phyloP scores from a whole-genome alignment of 1,140 invertebrate species.

The Vollenhovia emeryi region DNA sequence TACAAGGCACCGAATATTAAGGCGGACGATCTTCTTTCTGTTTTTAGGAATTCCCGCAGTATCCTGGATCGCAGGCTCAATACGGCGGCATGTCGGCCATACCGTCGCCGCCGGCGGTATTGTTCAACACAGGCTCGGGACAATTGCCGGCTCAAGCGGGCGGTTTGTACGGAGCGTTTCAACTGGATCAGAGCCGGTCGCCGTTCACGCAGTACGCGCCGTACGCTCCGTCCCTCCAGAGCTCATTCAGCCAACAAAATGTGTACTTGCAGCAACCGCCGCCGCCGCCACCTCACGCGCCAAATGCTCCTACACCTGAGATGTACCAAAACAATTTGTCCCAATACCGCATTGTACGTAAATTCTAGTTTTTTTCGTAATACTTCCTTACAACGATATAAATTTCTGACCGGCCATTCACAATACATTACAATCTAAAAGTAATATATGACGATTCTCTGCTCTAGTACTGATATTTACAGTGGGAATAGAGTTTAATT shows the following conservation, averaged over 20 bases:
- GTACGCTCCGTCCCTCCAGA: constrained; percentile 86
- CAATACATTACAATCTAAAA: neutral
- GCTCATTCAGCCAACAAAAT: constrained; percentile 89
- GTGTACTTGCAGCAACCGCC: constrained; percentile 89
- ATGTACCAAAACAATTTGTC: constrained; percentile 92
- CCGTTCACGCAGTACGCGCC: constrained; percentile 89
- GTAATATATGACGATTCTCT: neutral
- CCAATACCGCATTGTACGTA: constrained; percentile 90
- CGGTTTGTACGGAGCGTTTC: constrained; percentile 91
- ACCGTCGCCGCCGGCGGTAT: constrained; percentile 92
- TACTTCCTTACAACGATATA: neutral
- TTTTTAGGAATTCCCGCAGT: constrained; percentile 82
- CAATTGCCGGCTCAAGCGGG: constrained; percentile 90
- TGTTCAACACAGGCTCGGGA: constrained; percentile 91
- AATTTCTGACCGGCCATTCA: neutral
- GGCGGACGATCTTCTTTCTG: constrained; percentile 16
- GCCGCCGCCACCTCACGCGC: constrained; percentile 82
- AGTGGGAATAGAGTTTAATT: neutral
- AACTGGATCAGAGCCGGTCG: constrained; percentile 87
- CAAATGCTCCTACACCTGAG: constrained; percentile 88
- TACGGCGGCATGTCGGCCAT: constrained; percentile 92
- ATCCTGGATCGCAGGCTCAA: constrained; percentile 86
- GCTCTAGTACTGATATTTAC: neutral
- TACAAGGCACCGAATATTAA: neutral
- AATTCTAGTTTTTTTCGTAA: constrained; percentile 14